Conservation (phyloP, 2,113 vertebrate species). For the Rhizomys pruinosus region DNA sequence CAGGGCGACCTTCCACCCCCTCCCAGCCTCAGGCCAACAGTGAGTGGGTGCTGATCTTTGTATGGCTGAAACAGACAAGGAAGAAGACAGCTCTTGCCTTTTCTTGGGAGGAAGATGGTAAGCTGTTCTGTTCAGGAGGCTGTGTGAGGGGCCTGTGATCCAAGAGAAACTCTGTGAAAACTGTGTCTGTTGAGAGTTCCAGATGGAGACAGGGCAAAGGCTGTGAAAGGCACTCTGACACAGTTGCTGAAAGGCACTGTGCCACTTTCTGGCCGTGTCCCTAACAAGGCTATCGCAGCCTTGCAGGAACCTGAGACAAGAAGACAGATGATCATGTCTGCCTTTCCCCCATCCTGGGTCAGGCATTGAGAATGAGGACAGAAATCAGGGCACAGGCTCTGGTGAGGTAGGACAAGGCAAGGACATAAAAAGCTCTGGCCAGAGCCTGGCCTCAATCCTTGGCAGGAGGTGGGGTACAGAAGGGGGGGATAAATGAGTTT, state of each 20-base stretch:
- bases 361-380: slow-evolving; percentile 68
- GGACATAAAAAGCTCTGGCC: slow-evolving; percentile 44
- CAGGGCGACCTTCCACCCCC: neutral
- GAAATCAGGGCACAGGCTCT: slow-evolving; percentile 72
- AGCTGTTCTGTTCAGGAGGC: neutral
- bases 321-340: slow-evolving; percentile 73
- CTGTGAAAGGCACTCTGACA: neutral
- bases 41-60: neutral
- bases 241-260: neutral
- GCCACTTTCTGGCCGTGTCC: neutral
- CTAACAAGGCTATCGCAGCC: slow-evolving; percentile 62
- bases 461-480: neutral
- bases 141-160: neutral
- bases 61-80: neutral
- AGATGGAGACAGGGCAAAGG: neutral
- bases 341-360: slow-evolving; percentile 59
- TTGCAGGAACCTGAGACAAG: slow-evolving; percentile 58
- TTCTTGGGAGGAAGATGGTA: neutral
- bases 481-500: neutral
- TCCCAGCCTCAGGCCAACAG: neutral
- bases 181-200: neutral
- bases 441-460: slow-evolving; percentile 49
- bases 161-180: neutral
- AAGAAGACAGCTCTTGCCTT: neutral
- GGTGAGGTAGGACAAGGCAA: slow-evolving; percentile 31